Base-by-base conservation (phyloP, 2,113 vertebrate species). In the Lasiurus borealis region DNA sequence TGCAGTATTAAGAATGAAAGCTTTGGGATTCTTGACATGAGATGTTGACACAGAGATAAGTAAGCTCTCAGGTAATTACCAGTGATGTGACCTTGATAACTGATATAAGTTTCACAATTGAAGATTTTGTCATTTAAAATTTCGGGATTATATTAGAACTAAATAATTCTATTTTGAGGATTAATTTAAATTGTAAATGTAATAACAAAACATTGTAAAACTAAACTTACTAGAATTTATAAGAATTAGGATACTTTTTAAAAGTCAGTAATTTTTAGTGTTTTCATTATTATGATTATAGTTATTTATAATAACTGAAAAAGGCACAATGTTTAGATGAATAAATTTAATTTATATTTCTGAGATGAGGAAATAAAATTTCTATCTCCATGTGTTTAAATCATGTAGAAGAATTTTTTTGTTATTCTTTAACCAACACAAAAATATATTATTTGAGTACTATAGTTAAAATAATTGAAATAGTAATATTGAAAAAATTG, bases 401-500 rank as follows among this genome's bases (percentile, higher is more conserved):
- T 62, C 13, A 3, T 77, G 11, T 88, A 66, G 81, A 71, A 90
- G 15, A 88, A 81, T 36, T 6, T 90, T 5, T 6, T 90, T 94
- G 64, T 9, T 68, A 68, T 83, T 95, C n/a, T 50, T 87, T 64
- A 90, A 89, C 9, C 6, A 31, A 68, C 5, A 40, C 6, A 59
- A 66, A 64, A 68, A 10, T 14, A 18, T 40, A 52, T 73, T 48
- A 69, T 29, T 2, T 85, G 50, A 81, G 3, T 57, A 3, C 3
- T 40, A 73, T 1, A 66, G 2, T n/a, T 44, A 83, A 66, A 72
- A 68, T 44, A 72, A 44, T 50, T 57, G 29, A 68, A 66, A 95
- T 62, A 76, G 62, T 44, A 86, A 82, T 91, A 57, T 27, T 90
- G 19, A 75, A 92, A 91, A 91, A 92, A 50, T 6, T 84, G 40